Percentiles rank a stretch among this genome's conserved stretches.
These are phyloP conservation scores for Drosophila bocki DNA, from an alignment of 1,140 invertebrate genomes.

Conservation along the genomic window DNA sequence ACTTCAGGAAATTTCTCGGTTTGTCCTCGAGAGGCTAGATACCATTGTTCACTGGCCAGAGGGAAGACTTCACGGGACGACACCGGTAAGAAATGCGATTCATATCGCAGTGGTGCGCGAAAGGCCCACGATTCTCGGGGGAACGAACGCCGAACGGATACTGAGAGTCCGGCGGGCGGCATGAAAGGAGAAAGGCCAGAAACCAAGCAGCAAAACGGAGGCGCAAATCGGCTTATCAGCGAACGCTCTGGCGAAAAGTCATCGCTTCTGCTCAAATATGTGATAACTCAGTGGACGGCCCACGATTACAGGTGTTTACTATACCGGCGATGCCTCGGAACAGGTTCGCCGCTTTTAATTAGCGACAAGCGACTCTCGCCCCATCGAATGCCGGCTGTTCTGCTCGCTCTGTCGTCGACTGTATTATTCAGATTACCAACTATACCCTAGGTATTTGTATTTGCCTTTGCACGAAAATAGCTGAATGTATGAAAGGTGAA, in stretches of 20 bases:
- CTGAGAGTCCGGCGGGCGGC: slow-evolving; percentile 32
- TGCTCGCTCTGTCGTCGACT: slow-evolving; percentile 30
- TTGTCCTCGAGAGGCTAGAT: slow-evolving; percentile 26
- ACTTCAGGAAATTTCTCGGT: slow-evolving; percentile 12
- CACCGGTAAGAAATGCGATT: slow-evolving; percentile 11
- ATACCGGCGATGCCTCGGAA: slow-evolving; percentile 43
- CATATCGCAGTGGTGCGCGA: slow-evolving; percentile 34
- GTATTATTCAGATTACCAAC: slow-evolving; percentile 77
- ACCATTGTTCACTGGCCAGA: slow-evolving; percentile 27
- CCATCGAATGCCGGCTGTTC: slow-evolving; percentile 33
- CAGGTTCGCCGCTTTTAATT: slow-evolving; percentile 70
- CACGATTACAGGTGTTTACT: slow-evolving; percentile 79
- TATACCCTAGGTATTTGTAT: slow-evolving; percentile 63
- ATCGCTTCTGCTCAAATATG: slow-evolving; percentile 62
- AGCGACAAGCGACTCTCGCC: slow-evolving; percentile 46
- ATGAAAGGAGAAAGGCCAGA: slow-evolving; percentile 32
- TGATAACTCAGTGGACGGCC: slow-evolving; percentile 67
- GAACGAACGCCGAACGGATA: slow-evolving; percentile 43
- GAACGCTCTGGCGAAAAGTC: slow-evolving; percentile 44
- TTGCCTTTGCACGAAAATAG: slow-evolving; percentile 69
- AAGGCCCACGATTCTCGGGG: slow-evolving; percentile 24
- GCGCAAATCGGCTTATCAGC: slow-evolving; percentile 81
- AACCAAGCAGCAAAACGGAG: slow-evolving; percentile 41
- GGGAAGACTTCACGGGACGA: slow-evolving; percentile 7
- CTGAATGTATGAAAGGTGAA: slow-evolving; percentile 28